Evolutionary conservation across 2,888 invertebrate species (phyloP), one percentile per base, ranked within the genome.

Genomic region (Trimorus sp.): DNA sequence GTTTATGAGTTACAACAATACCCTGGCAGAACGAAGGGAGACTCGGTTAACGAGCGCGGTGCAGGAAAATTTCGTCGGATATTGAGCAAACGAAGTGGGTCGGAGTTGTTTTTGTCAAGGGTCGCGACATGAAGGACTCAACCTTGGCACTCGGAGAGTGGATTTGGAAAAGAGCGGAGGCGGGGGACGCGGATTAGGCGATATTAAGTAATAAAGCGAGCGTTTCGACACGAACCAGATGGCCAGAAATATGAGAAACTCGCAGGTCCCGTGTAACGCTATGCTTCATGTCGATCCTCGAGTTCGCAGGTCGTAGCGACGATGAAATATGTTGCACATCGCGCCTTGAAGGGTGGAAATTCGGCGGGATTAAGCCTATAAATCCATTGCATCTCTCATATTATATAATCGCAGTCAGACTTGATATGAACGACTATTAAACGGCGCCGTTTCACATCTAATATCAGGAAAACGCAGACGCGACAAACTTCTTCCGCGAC

Each of bases 221-320:
- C 76, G 65, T 76, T 80, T 84, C 80, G 80, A 74, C 68, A 71
- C 74, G 74, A 84, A 84, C 86, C 87, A 87, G 86, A 87, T 87
- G 86, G 87, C 84, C 85, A 84, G 85, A 87, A 86, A 87, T 87
- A 87, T 86, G 86, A 86, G 86, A 84, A 85, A 85, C 85, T 85
- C 84, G 83, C 84, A 84, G 79, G 84, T 37, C 69, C 75, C 63
- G 79, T 79, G 82, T 83, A 62, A 74, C 79, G 81, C 78, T 76
- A 76, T 80, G 76, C 71, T 80, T 71, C 76, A 70, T 48, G 63
- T 65, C 70, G 70, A 69, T 75, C 75, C 75, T 54, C 66, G 60
- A 76, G 66, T 71, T 80, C 62, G 71, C 80, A 80, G 76, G 66
- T 80, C 80, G 66, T 51, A 51, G 65, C 53, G 76, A 49, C 66